Base-by-base conservation (phyloP, 2,888 invertebrate genomes). In the Caenorhabditis japonica region DNA sequence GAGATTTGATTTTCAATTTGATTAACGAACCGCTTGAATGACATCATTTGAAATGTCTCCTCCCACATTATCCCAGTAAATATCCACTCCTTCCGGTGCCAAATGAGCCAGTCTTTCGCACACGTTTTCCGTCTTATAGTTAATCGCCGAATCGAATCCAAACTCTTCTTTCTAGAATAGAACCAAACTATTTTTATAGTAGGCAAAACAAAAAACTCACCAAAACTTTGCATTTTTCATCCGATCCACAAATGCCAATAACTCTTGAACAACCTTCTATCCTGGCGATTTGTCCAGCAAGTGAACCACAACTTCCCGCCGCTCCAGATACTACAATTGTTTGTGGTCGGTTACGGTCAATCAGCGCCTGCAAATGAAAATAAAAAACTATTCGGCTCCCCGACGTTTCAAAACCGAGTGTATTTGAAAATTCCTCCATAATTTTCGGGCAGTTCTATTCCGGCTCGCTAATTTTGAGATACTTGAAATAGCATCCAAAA, bases 31-130 rank as follows among this genome's bases (percentile, higher is more conserved):
- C 2, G 47, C 34, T 30, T 76, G 70, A 46, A 89, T 88, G n/a
- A 89, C 88, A 4, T 70, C 76, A 72, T 89, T 85, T 69, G 88
- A 88, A 15, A 88, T 83, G 10, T 80, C 79, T 1, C 89, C 89
- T 2, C 89, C 89, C 25, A 89, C 89, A 83, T 89, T 89, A 77
- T 89, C 89, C 85, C 89, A 89, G 76, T 89, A 89, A 13, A 87
- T 82, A 79, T 89, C 85, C 3, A 89, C 80, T 12, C 89, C 89
- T 39, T 83, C 74, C 4, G 88, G 88, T 69, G 88, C 88, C 2
- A 76, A 15, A 34, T 82, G 75, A 19, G 69, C 69, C 52, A 89
- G 60, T 39, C 78, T 77, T 3, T 82, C 77, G 13, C 70, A 47
- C 3, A 89, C 80, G 55, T 87, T 72, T 17, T 87, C 85, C 7